These are phyloP conservation scores for Agrypnia vestita DNA, from an alignment of 1,140 invertebrate species.

Conservation along the genomic window DNA sequence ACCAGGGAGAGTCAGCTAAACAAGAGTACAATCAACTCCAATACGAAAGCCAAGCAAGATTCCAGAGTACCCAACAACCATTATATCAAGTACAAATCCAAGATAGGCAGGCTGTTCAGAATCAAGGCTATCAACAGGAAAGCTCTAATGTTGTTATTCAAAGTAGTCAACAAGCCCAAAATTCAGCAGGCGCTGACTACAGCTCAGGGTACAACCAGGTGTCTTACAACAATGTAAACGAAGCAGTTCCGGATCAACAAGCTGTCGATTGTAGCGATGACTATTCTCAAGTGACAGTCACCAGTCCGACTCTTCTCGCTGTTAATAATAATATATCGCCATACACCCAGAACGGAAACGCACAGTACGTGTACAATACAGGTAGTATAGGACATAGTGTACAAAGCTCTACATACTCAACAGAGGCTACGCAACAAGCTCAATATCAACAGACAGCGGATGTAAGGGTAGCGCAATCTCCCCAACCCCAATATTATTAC, in stretches of 20 bases:
- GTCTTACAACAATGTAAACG: constrained; percentile 7
- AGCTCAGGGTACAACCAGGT: constrained; percentile 1
- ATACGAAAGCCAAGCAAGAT: constrained; percentile 28
- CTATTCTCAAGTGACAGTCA: constrained; percentile 4
- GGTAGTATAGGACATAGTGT: no score
- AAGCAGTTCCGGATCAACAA: constrained; percentile 8
- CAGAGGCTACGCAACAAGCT: neutral
- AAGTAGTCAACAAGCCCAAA: neutral
- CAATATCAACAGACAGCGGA: neutral
- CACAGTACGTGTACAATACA: no score
- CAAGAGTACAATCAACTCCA: constrained; percentile 51
- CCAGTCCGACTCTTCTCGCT: neutral
- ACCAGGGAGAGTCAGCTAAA: constrained; percentile 52
- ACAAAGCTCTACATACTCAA: neutral
- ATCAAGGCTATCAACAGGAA: constrained; percentile 19
- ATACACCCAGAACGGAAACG: neutral
- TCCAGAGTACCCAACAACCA: neutral
- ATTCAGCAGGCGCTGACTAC: neutral
- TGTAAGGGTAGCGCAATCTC: neutral
- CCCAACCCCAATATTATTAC: constrained; percentile 25
- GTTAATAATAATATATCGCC: neutral
- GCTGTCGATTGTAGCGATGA: constrained; percentile 9
- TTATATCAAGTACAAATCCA: constrained; percentile 29
- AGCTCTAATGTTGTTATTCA: neutral
- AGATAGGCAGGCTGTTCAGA: neutral